Conservation (phyloP, 2,113 vertebrate species). For the Zosterops borbonicus region DNA sequence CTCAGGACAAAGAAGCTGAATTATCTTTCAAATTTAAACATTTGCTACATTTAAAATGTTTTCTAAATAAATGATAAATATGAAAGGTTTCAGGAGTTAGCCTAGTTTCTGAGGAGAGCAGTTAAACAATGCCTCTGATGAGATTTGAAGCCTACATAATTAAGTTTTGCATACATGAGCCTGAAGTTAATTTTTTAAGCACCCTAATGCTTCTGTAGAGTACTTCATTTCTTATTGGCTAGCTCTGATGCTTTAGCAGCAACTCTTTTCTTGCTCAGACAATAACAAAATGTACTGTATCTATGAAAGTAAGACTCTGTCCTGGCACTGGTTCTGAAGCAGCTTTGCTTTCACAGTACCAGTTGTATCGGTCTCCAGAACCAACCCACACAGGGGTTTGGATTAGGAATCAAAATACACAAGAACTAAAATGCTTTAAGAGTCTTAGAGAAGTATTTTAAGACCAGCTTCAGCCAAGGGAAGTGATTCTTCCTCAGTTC, state of each 20-base stretch:
- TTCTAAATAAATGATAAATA: not conserved
- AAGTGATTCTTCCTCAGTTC: not conserved
- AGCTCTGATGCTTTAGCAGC: not conserved
- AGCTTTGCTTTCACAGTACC: not conserved
- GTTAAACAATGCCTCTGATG: constrained; percentile 30
- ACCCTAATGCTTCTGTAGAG: not conserved
- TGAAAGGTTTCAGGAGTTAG: not conserved
- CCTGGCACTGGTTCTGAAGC: not conserved
- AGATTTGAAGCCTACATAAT: not conserved
- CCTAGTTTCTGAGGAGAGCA: not conserved
- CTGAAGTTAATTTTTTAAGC: constrained; percentile 21
- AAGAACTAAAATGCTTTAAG: not conserved
- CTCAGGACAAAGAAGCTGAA: not conserved
- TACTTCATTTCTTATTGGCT: not conserved
- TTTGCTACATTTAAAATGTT: not conserved
- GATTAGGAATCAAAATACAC: not conserved
- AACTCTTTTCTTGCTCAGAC: not conserved
- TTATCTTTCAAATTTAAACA: not conserved
- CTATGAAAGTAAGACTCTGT: not conserved
- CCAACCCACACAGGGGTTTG: not conserved
- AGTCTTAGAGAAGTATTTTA: not conserved
- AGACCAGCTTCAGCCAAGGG: not conserved
- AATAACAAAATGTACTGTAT: not conserved
- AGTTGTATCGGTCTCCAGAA: not conserved
- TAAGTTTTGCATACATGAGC: constrained; percentile 1